These are phyloP conservation scores for Psittacus erithacus DNA, from an alignment of 2,113 vertebrate species.

Conservation along the genomic window DNA sequence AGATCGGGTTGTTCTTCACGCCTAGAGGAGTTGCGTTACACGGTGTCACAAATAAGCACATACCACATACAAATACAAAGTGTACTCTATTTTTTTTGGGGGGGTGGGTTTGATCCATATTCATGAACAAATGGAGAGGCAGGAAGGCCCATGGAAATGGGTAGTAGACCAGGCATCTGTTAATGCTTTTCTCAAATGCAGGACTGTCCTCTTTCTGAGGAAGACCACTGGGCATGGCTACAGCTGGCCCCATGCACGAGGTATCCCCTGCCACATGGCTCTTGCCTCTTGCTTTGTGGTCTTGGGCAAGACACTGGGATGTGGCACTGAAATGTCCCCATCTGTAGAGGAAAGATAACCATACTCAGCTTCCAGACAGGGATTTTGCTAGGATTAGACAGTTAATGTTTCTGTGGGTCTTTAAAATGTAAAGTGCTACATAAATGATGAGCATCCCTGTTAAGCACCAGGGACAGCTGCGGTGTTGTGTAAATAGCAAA, in stretches of 20 bases:
- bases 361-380: not conserved
- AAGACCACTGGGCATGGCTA: accelerated
- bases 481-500: not conserved
- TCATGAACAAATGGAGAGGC: not conserved
- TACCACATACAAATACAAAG: not conserved
- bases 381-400: not conserved
- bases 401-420: not conserved
- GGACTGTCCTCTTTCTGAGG: not conserved
- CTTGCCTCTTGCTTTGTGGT: not conserved
- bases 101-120: accelerated
- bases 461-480: not conserved
- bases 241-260: not conserved
- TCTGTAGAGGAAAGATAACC: not conserved
- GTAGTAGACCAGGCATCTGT: not conserved
- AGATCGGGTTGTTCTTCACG: accelerated
- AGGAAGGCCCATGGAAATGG: not conserved
- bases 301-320: not conserved
- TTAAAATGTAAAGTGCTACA: not conserved
- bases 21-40: accelerated
- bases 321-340: not conserved
- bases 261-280: not conserved
- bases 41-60: accelerated
- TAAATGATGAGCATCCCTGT: not conserved
- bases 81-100: accelerated
- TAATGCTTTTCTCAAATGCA: accelerated